Base-by-base conservation (phyloP, 2,888 invertebrate genomes). In the Drosophila koepferae region DNA sequence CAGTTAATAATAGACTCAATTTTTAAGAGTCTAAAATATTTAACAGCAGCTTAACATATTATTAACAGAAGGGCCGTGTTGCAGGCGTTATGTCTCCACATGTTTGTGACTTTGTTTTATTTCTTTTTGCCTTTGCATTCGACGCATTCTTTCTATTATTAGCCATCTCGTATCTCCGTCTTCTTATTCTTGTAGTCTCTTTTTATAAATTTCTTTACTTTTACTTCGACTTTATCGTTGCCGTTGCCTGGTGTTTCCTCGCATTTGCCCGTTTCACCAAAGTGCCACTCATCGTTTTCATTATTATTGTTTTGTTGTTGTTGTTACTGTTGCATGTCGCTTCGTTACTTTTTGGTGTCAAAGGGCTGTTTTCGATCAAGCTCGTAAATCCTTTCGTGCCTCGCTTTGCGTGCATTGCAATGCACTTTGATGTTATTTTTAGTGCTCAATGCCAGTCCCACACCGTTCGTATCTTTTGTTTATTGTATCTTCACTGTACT, bases 311-410 rank as follows among this genome's bases (percentile, higher is more conserved):
- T 66, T 54, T 65, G 38, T 60, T 56, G 46, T 31, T 49, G 14
- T 31, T 53, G 7, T 69, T 61, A 51, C 41, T 74, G 61, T 43
- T 61, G 79, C 76, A 72, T 79, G 80, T 41, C 40, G 36, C 60
- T 76, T 34, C 31, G 51, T 72, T 34, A 62, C 56, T 63, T 64
- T 63, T 51, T 51, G 75, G 63, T 72, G 79, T 64, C 77, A 78
- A 71, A 74, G 74, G 67, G 76, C 77, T 84, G 82, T 71, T 77
- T 84, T 84, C 82, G 87, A 85, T 85, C 85, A 80, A 82, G 85
- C 86, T 87, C 82, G 82, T 86, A 86, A 86, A 86, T 86, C 88
- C 85, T 85, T 87, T 87, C 81, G 82, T 85, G 87, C 85, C 69
- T 70, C 64, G 49, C 74, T 55, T 76, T 72, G 72, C 72, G 73